These are phyloP conservation scores for Phrynocephalus vlangalii DNA, from an alignment of 2,797 vertebrate genomes.

Conservation along the genomic window DNA sequence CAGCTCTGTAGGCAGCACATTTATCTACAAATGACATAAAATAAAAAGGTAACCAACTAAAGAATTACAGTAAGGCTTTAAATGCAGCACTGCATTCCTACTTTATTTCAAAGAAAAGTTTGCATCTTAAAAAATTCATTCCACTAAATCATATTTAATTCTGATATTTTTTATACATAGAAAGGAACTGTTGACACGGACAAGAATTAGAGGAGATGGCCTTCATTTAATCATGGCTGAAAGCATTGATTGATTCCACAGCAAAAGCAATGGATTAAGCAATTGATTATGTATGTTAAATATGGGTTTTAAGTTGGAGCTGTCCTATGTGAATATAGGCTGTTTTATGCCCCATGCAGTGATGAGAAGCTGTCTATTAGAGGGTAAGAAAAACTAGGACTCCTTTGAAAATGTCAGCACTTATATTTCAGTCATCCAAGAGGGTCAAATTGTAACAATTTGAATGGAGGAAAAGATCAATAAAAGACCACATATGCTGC, in stretches of 20 bases:
- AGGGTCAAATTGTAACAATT: neutral
- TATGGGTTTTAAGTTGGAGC: neutral
- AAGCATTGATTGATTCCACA: constrained; percentile 5
- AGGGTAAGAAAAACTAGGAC: neutral
- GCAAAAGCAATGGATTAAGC: neutral
- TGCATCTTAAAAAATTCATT: constrained; percentile 49
- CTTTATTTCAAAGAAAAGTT: constrained; percentile 5
- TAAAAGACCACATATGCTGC: neutral
- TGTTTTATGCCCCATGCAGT: neutral
- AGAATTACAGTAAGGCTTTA: constrained; percentile 44
- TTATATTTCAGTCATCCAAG: neutral
- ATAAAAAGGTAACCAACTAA: constrained; percentile 52
- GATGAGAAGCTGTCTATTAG: neutral
- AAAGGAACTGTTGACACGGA: constrained; percentile 51
- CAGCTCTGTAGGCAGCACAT: too few relatives aligned
- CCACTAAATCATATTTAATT: neutral
- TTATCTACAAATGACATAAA: too few relatives aligned
- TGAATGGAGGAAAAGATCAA: neutral
- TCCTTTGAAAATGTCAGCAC: neutral
- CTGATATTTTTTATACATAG: constrained; percentile 44
- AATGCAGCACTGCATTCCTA: constrained; percentile 50
- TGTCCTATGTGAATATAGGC: neutral
- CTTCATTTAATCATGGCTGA: constrained; percentile 15
- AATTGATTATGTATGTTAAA: constrained; percentile 17
- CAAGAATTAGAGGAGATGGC: constrained; percentile 53